Evolutionary conservation across 2,888 invertebrate species (phyloP).

Genomic region (Baccha elongata): DNA sequence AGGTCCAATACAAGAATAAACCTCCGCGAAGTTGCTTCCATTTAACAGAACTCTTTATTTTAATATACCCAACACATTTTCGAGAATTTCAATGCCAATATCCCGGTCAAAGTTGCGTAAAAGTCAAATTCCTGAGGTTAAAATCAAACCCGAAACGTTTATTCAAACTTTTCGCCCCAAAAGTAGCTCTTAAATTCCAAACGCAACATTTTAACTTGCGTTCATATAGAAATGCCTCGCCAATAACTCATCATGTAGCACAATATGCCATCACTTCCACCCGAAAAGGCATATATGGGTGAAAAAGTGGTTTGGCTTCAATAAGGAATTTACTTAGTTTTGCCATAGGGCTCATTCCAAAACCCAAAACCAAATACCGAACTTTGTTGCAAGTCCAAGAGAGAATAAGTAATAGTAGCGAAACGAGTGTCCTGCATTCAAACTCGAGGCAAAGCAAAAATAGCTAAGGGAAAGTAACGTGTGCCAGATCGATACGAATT

Average conservation of each 20-base stretch:
- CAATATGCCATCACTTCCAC: slow-evolving; percentile 62
- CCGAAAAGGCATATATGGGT: slow-evolving; percentile 45
- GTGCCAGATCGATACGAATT: slow-evolving; percentile 69
- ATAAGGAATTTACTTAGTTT: slow-evolving; percentile 61
- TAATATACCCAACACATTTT: no score
- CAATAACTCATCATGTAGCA: slow-evolving; percentile 72
- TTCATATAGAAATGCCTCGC: slow-evolving; percentile 32
- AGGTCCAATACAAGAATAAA: no score
- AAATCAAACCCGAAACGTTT: not conserved
- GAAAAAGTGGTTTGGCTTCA: slow-evolving; percentile 70
- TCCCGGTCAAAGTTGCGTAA: not conserved
- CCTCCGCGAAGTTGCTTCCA: no score
- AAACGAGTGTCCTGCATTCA: slow-evolving; percentile 39
- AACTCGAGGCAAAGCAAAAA: slow-evolving; percentile 26
- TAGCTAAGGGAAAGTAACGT: slow-evolving; percentile 60
- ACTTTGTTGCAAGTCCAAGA: slow-evolving; percentile 60
- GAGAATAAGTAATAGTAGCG: not conserved
- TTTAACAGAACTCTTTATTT: no score
- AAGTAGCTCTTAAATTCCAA: slow-evolving; percentile 34
- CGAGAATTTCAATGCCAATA: not conserved
- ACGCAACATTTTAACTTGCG: slow-evolving; percentile 58
- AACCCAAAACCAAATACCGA: slow-evolving; percentile 4
- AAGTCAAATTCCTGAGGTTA: not conserved
- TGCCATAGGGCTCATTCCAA: slow-evolving; percentile 53
- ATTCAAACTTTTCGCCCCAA: slow-evolving; percentile 9